A percentile compares a stretch with the other conserved stretches of the same genome.
Evolutionary conservation across 2,888 invertebrate genomes (phyloP).

Genomic region (Schizotus pectinicornis): DNA sequence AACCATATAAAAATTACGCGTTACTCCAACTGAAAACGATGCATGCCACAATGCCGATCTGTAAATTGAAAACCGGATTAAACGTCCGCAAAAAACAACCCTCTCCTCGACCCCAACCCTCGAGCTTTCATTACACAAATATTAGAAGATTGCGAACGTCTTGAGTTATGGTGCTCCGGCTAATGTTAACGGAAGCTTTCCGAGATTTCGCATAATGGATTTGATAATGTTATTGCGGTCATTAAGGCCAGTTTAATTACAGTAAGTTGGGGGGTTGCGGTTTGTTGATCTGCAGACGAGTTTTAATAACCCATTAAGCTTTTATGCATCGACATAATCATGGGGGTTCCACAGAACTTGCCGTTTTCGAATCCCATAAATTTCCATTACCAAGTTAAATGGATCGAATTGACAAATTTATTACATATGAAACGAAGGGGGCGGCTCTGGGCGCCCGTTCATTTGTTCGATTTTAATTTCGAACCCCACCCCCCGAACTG

Average conservation of each 20-base stretch:
- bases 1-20: slow-evolving; percentile 15
- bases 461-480: slow-evolving; percentile 26
- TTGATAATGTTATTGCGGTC: slow-evolving; percentile 48
- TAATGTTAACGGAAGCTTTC: slow-evolving; percentile 18
- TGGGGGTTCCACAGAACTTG: slow-evolving; percentile 20
- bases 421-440: slow-evolving; percentile 22
- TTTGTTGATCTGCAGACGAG: slow-evolving; percentile 43
- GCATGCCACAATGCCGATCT: too few relatives aligned
- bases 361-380: slow-evolving; percentile 32
- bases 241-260: slow-evolving; percentile 46
- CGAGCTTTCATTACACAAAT: slow-evolving; percentile 12
- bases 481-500: slow-evolving; percentile 12
- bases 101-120: too few relatives aligned
- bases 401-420: slow-evolving; percentile 32
- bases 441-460: slow-evolving; percentile 10
- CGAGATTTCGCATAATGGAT: slow-evolving; percentile 43
- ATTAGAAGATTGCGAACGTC: slow-evolving; percentile 18
- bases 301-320: slow-evolving; percentile 46
- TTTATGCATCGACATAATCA: slow-evolving; percentile 29
- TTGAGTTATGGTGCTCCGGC: slow-evolving; percentile 20
- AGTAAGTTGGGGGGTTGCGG: slow-evolving; percentile 39
- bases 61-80: not conserved
- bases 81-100: too few relatives aligned
- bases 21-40: too few relatives aligned
- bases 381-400: slow-evolving; percentile 31